phyloP scores from a whole-genome alignment of 2,888 invertebrate genomes.

The Tortrix viridana region DNA sequence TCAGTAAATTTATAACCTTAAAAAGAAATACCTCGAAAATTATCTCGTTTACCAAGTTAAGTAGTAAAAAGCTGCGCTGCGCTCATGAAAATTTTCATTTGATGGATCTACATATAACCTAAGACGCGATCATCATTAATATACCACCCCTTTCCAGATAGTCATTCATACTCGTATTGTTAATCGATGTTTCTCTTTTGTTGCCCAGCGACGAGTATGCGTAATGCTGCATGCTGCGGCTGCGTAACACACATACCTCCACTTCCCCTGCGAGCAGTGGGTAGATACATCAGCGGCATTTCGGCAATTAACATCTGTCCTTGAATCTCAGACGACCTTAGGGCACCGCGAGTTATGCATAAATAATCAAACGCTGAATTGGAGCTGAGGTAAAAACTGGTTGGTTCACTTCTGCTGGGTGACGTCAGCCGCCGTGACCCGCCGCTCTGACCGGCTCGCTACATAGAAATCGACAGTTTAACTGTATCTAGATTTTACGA shows the following conservation, averaged over 20 bases:
- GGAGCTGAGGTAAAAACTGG: slow-evolving; percentile 74
- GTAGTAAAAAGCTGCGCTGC: too few species aligned
- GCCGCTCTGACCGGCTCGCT: slow-evolving; percentile 59
- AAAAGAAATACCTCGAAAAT: too few species aligned
- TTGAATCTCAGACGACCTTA: slow-evolving; percentile 78
- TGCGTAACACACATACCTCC: too few species aligned
- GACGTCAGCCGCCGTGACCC: slow-evolving; percentile 71
- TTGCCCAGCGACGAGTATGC: too few species aligned
- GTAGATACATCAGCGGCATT: slow-evolving; percentile 35
- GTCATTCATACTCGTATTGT: too few species aligned
- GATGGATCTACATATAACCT: too few species aligned
- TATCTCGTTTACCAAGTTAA: too few species aligned
- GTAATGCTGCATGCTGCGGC: too few species aligned
- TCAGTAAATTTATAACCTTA: too few species aligned
- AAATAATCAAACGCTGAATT: slow-evolving; percentile 80
- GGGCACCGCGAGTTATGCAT: slow-evolving; percentile 77
- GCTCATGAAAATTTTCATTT: neutral
- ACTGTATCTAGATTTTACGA: slow-evolving; percentile 19
- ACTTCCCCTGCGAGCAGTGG: neutral
- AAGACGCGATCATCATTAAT: too few species aligned
- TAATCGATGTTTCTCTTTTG: too few species aligned
- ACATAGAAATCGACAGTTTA: slow-evolving; percentile 35
- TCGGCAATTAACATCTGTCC: slow-evolving; percentile 69
- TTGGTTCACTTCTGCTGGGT: slow-evolving; percentile 60
- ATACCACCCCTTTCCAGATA: too few species aligned